Percentiles rank a stretch among this genome's conserved stretches.
phyloP scores from a whole-genome alignment of 2,888 invertebrate species.

The Trissolcus japonicus region DNA sequence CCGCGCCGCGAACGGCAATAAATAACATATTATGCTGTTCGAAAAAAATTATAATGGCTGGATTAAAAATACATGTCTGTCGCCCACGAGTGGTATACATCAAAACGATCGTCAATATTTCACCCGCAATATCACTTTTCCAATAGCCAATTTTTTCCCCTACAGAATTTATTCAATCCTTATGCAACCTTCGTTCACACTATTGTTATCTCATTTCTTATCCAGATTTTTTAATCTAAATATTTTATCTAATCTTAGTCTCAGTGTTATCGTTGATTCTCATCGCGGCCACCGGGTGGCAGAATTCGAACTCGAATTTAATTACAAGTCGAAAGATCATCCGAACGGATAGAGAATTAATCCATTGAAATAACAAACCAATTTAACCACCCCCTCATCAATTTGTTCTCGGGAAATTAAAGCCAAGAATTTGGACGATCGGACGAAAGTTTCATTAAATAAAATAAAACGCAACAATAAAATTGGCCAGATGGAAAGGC shows the following conservation, averaged over 20 bases:
- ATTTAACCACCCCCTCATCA: constrained; percentile 22
- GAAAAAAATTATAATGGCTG: constrained; percentile 32
- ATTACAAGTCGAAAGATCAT: constrained; percentile 14
- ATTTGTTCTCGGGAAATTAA: constrained; percentile 53
- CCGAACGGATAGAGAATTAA: constrained; percentile 33
- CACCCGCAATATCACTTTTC: background rate
- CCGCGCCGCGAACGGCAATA: constrained; percentile 35
- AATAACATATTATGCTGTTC: constrained; percentile 48
- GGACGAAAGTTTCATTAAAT: constrained; percentile 46
- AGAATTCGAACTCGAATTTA: too few relatives aligned
- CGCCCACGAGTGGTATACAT: background rate
- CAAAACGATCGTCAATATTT: constrained; percentile 6
- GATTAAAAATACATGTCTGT: constrained; percentile 32
- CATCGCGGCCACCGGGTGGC: too few relatives aligned
- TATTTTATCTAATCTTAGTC: background rate
- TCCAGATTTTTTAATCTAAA: background rate
- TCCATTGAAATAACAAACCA: constrained; percentile 34
- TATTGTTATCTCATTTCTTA: too few relatives aligned
- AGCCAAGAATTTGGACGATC: constrained; percentile 46
- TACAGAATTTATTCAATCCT: background rate
- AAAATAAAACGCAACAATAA: constrained; percentile 44
- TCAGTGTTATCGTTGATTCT: too few relatives aligned
- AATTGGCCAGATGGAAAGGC: constrained; percentile 49
- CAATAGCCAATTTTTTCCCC: background rate
- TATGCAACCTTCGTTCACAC: background rate